Percentiles rank a stretch among this genome's conserved stretches.
Conservation (phyloP, 2,888 invertebrate genomes). For the Amorpha juglandis region DNA sequence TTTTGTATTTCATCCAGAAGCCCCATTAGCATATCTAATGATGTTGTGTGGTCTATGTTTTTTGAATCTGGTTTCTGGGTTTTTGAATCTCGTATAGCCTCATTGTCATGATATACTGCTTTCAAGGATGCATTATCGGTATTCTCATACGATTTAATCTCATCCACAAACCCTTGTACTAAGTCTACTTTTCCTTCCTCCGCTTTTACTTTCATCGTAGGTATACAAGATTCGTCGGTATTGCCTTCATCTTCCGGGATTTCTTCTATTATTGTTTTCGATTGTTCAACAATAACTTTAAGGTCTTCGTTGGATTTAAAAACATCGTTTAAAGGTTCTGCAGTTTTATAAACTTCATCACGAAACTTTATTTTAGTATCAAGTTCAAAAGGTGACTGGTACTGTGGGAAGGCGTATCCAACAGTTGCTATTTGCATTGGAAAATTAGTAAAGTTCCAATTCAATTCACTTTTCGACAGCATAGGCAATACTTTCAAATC, state of each 20-base stretch:
- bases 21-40: slow-evolving; percentile 70
- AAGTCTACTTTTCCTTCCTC: neutral
- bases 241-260: neutral
- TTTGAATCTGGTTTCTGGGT: slow-evolving; percentile 32
- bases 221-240: neutral
- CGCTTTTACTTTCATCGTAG: neutral
- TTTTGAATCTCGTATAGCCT: neutral
- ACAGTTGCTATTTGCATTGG: slow-evolving; percentile 69
- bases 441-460: slow-evolving; percentile 55
- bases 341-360: neutral
- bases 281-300: neutral
- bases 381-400: neutral
- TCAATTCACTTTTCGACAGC: slow-evolving; percentile 51
- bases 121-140: neutral
- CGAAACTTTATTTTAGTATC: neutral
- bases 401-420: slow-evolving; percentile 58
- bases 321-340: neutral
- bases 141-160: neutral
- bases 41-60: slow-evolving; percentile 58
- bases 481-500: slow-evolving; percentile 48
- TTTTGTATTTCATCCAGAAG: slow-evolving; percentile 75
- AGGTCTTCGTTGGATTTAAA: neutral
- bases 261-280: no score
- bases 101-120: neutral
- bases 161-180: neutral